A percentile compares a stretch with the other conserved stretches of the same genome.
These are phyloP conservation scores for Diadegma fenestrale DNA, from an alignment of 2,888 invertebrate genomes.

Conservation along the genomic window DNA sequence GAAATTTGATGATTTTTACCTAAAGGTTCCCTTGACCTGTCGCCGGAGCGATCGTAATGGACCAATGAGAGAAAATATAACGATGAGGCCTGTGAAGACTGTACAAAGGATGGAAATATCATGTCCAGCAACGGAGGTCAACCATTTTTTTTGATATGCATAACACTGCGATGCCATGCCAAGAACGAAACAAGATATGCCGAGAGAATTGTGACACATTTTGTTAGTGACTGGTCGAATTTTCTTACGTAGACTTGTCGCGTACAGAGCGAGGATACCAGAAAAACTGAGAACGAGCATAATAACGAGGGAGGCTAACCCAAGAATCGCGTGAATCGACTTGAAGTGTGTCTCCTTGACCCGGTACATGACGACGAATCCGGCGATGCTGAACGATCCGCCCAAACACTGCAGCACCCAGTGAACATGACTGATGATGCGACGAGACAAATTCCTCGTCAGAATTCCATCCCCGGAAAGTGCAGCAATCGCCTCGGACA, in stretches of 20 bases:
- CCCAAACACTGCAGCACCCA: conserved; percentile 86
- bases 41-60: conserved; percentile 72
- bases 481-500: conserved; percentile 79
- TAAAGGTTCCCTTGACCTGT: conserved; percentile 57
- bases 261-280: conserved; percentile 86
- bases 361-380: conserved; percentile 85
- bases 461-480: conserved; percentile 76
- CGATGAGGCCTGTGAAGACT: conserved; percentile 68
- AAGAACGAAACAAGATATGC: conserved; percentile 85
- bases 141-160: conserved; percentile 75
- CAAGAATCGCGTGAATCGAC: conserved; percentile 77
- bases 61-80: conserved; percentile 74
- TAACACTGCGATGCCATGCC: conserved; percentile 85
- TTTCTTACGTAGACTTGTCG: conserved; percentile 85
- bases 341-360: conserved; percentile 79
- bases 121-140: conserved; percentile 41
- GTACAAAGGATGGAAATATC: conserved; percentile 63
- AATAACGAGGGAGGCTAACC: conserved; percentile 85
- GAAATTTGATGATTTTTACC: background rate
- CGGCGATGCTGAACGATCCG: conserved; percentile 85
- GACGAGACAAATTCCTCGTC: conserved; percentile 74
- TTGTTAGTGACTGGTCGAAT: conserved; percentile 86
- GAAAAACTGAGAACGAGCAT: conserved; percentile 85
- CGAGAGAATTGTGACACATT: conserved; percentile 86
- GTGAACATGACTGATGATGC: conserved; percentile 83